Base-by-base conservation (phyloP, 2,888 invertebrate species). In the Halocaridina rubra region DNA sequence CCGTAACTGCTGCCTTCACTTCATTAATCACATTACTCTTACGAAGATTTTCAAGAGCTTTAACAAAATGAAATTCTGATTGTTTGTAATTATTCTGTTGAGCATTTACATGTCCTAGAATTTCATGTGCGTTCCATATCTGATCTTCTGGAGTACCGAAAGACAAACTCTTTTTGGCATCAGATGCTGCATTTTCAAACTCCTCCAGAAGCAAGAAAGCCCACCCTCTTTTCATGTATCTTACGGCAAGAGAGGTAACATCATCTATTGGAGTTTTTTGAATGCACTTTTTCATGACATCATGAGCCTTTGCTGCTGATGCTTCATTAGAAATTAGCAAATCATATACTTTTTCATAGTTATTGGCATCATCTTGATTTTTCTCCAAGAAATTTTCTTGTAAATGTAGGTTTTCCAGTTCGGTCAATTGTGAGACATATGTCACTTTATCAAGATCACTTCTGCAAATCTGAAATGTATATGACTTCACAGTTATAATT, bases 211-310 rank as follows among this genome's bases (percentile, higher is more conserved):
- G 76, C 3, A 87, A 80, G 39, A 75, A 85, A 16, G 87, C 85
- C 87, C 87, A 87, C 4, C 79, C 87, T 33, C 87, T 72, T 32
- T 87, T 87, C 87, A 87, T 87, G 67, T 79, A 85, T 79, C 87
- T 75, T 22, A 74, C 53, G 19, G 87, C 84, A 29, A 87, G 79
- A 16, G 69, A 39, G 1, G 76, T 30, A 13, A 57, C 81, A 16
- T 85, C 81, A 27, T 32, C 24, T 5, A 74, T 19, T 1, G 87
- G 87, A 7, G 87, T 87, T 71, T 81, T 84, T 59, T 74, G 74
- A 22, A 87, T 30, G 69, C 81, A 76, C 8, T 81, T 81, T 69
- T 81, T 71, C 19, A 87, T 85, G 13, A 81, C 81, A 39, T 84
- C 75, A 30, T 81, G 32, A 27, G 87, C 87, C 71, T 79, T 81